Percentiles rank a stretch among this genome's conserved stretches.
Conservation (phyloP, 2,888 invertebrate genomes). For the Pheosia tremula region DNA sequence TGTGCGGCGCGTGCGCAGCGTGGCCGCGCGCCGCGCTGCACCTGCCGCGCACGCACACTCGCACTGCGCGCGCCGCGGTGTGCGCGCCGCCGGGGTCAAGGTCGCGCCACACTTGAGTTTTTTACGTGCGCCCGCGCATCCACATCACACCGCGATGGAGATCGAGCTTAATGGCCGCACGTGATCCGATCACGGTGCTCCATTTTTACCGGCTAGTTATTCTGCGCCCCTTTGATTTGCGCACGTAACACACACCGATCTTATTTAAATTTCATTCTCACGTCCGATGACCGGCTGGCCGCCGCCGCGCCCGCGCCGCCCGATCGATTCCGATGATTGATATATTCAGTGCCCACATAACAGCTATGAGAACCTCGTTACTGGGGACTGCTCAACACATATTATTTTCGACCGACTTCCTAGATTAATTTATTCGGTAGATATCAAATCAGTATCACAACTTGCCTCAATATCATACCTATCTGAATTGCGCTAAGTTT, state of each 20-base stretch:
- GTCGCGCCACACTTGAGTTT: slow-evolving; percentile 20
- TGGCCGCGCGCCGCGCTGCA: slow-evolving; percentile 33
- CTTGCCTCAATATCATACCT: neutral
- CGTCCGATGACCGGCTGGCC: neutral
- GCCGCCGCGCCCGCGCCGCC: neutral
- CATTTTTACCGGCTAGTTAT: slow-evolving; percentile 20
- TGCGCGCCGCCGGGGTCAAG: slow-evolving; percentile 41
- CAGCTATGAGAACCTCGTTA: neutral
- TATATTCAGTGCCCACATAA: neutral
- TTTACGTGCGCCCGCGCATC: slow-evolving; percentile 7
- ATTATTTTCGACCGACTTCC: neutral
- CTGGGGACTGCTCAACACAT: neutral
- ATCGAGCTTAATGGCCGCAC: slow-evolving; percentile 34
- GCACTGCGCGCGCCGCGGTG: slow-evolving; percentile 18
- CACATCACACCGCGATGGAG: slow-evolving; percentile 4
- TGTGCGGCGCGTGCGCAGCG: slow-evolving; percentile 52
- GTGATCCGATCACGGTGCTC: slow-evolving; percentile 37
- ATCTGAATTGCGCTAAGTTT: neutral
- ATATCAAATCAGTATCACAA: neutral
- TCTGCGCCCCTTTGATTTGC: slow-evolving; percentile 12
- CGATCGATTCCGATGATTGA: slow-evolving; percentile 7
- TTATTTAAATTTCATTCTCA: slow-evolving; percentile 19
- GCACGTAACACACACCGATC: slow-evolving; percentile 33
- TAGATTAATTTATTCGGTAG: neutral
- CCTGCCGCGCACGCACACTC: slow-evolving; percentile 16